Evolutionary conservation across 2,113 vertebrate species (phyloP), one percentile per base, ranked within the genome.

Genomic region (Ptilorrhoa leucosticta): DNA sequence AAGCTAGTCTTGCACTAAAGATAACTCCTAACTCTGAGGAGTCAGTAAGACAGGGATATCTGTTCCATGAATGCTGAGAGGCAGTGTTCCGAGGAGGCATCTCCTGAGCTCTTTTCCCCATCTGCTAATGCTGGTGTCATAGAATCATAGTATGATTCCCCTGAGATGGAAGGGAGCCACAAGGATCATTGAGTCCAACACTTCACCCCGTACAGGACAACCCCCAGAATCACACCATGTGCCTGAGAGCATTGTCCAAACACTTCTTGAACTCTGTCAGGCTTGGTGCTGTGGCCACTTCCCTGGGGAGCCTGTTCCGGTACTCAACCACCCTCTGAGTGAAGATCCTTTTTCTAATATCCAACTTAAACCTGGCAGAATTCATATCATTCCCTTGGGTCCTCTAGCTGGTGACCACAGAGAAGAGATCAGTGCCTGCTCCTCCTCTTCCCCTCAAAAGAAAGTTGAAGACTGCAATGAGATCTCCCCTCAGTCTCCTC

Each of bases 251-350:
- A 14, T 44, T 27, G 31, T 56, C 70, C 31, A n/a, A 56, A 42
- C 13, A 7, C 13, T 66, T 44, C 31, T 23, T 58, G 8, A 65
- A 13, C 31, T 57, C 15, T 23, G 15, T 37, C 31, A 44, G 37
- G 27, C 7, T 42, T 42, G 10, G 33, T 51, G 51, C 27, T 33
- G 5, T 33, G 27, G 28, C 18, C 5, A 27, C 4, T 18, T 22
- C 22, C 22, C 19, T 20, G 8, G 22, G 11, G 33, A 73, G 10
- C 12, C 50, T 57, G 7, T 73, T 81, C 18, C 37, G 44, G 2
- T 11, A 21, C 15, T 8, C 13, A 45, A 2, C 2, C 1, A 39
- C 19, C 10, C 19, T 39, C 37, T 53, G 19, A 4, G 2, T 8
- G 28, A 51, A 24, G 19, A 58, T 51, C 5, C 1, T 21, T 45